Evolutionary conservation across 2,113 vertebrate genomes (phyloP).

Genomic region (Paraplagusia blochii): DNA sequence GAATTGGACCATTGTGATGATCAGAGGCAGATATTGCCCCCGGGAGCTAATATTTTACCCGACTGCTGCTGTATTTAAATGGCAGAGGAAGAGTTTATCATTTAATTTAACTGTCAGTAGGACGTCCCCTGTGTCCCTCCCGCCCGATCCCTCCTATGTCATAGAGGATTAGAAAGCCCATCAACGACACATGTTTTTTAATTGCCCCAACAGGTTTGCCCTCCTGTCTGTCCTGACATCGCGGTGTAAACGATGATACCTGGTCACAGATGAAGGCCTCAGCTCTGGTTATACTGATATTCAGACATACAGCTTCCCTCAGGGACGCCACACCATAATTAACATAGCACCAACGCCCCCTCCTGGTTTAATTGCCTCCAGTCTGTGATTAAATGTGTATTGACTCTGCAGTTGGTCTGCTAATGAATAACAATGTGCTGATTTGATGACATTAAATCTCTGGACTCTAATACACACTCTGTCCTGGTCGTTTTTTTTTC

Average conservation of each 20-base stretch:
- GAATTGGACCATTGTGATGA: no score
- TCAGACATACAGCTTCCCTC: slow-evolving; percentile 71
- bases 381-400: slow-evolving; percentile 80
- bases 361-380: slow-evolving; percentile 78
- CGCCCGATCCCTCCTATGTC: slow-evolving; percentile 19
- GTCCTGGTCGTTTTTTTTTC: slow-evolving; percentile 32
- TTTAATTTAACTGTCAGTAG: slow-evolving; percentile 14
- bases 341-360: slow-evolving; percentile 70
- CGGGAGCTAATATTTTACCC: no score
- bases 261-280: slow-evolving; percentile 57
- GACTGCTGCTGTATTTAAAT: no score
- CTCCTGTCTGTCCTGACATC: slow-evolving; percentile 56
- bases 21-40: no score
- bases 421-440: slow-evolving; percentile 80
- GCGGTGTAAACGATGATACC: slow-evolving; percentile 57
- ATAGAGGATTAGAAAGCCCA: slow-evolving; percentile 29
- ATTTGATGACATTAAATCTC: slow-evolving; percentile 76
- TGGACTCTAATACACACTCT: slow-evolving; percentile 69
- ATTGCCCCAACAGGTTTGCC: slow-evolving; percentile 54
- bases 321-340: slow-evolving; percentile 71
- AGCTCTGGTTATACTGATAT: slow-evolving; percentile 70
- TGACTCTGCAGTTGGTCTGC: slow-evolving; percentile 76
- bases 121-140: slow-evolving; percentile 51
- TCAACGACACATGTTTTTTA: slow-evolving; percentile 45
- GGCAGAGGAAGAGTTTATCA: no score